Base-by-base conservation (phyloP, 1,140 invertebrate species). In the Bombyx mori region DNA sequence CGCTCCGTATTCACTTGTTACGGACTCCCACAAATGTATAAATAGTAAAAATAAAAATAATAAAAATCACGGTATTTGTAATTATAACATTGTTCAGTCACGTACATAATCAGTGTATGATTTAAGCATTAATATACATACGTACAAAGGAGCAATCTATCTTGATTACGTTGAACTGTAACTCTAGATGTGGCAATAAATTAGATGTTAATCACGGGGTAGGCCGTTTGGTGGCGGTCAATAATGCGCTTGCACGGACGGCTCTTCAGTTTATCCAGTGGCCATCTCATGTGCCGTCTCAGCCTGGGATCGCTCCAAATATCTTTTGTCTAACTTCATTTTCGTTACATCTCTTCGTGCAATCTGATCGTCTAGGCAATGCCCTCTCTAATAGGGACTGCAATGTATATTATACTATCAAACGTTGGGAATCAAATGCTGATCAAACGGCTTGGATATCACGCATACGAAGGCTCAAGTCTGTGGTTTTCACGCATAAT, bases 181-280 rank as follows among this genome's bases (percentile, higher is more conserved):
- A 52, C 63, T 66, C 62, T 60, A 56, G 59, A 60, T 60, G 66
- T 58, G 61, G 65, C 62, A 63, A 69, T 74, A 69, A 74, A 72
- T 74, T 71, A 66, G 69, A 74, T 74, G 72, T 71, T 74, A 74
- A 74, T 74, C 72, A 70, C 62, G 61, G 57, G 56, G 62, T 54
- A 60, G 55, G 57, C 65, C 70, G 65, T 68, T 71, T 60, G 56
- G 50, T 55, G 58, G 53, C 26, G 52, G 22, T 58, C 66, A 72
- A 75, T 72, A 70, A 56, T 58, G 57, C 57, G 57, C 62, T 62
- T 62, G 53, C 62, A 54, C 43, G 8, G 8, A 54, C 43, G 8
- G 8, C 22, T n/a, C 43, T 18, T n/a, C n/a, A 35, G 9, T 46
- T 58, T 46, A 51, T 58, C 46, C 47, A 42, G 42, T 42, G 51